A percentile compares a stretch with the other conserved stretches of the same genome.
Evolutionary conservation across 2,113 vertebrate genomes (phyloP).

Genomic region (Cyprichromis sp.): DNA sequence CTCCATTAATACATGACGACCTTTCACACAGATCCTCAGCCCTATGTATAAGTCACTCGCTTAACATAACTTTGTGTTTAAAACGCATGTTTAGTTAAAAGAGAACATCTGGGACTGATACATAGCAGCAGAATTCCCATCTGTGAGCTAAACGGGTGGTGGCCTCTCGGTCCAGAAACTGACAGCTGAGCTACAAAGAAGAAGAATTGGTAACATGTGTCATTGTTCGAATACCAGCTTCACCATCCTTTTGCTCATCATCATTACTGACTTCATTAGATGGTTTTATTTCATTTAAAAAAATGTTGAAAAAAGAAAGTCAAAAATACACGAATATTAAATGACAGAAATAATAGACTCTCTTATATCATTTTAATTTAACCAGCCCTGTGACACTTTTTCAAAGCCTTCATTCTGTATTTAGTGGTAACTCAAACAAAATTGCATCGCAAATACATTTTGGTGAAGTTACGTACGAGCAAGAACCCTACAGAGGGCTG

Average conservation of each 20-base stretch:
- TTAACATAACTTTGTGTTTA: background rate
- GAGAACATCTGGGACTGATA: background rate
- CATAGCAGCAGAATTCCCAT: background rate
- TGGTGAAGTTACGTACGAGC: background rate
- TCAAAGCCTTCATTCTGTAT: background rate
- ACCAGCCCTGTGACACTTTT: background rate
- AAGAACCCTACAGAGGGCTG: background rate
- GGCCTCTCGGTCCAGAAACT: background rate
- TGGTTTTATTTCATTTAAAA: background rate
- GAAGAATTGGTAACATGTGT: conserved; percentile 7
- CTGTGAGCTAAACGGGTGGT: background rate
- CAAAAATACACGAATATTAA: background rate
- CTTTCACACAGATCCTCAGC: background rate
- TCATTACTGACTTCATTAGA: background rate
- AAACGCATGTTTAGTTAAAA: background rate
- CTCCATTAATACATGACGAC: background rate
- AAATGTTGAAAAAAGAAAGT: background rate
- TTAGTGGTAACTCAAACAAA: background rate
- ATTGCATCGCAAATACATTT: background rate
- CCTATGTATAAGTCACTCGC: background rate
- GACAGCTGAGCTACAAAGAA: conserved; percentile 18
- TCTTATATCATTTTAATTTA: background rate
- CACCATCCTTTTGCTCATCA: background rate
- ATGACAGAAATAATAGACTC: background rate
- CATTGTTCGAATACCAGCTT: conserved; percentile 1